Evolutionary conservation across 2,113 vertebrate species (phyloP).

Genomic region (Antennarius striatus): DNA sequence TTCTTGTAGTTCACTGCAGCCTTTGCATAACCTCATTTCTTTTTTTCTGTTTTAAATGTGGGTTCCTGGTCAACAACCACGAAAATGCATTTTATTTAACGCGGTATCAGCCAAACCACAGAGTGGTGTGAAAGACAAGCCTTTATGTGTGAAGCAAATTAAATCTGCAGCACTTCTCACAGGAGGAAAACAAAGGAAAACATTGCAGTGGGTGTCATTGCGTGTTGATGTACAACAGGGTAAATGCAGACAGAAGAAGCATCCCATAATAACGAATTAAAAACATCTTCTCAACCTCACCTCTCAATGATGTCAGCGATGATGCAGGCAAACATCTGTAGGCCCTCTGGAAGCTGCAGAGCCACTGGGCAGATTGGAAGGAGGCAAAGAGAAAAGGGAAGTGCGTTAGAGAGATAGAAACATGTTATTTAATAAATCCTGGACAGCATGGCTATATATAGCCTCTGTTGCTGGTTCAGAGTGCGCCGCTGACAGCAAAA

Average conservation of each 20-base stretch:
- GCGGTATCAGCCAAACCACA: conserved; percentile 13
- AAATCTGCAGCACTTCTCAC: conserved; percentile 16
- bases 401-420: conserved; percentile 36
- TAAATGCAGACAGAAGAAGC: conserved; percentile 48
- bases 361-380: conserved; percentile 82
- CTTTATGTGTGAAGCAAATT: conserved; percentile 20
- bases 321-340: conserved; percentile 96
- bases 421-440: conserved; percentile 50
- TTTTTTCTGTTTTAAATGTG: background rate
- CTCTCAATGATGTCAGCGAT: conserved; percentile 94
- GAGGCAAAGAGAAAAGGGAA: conserved; percentile 45
- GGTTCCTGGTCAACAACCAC: conserved; percentile 18
- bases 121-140: conserved; percentile 23
- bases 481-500: conserved; percentile 50
- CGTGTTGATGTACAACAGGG: conserved; percentile 45
- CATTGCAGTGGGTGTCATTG: conserved; percentile 27
- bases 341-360: conserved; percentile 96
- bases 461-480: conserved; percentile 27
- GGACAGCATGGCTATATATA: conserved; percentile 41
- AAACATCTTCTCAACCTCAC: conserved; percentile 66
- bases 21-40: background rate
- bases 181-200: background rate
- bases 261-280: conserved; percentile 51
- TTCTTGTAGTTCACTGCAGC: background rate
- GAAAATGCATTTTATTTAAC: conserved; percentile 12